Conservation (phyloP, 2,888 invertebrate species). For the Limnephilus auricula region DNA sequence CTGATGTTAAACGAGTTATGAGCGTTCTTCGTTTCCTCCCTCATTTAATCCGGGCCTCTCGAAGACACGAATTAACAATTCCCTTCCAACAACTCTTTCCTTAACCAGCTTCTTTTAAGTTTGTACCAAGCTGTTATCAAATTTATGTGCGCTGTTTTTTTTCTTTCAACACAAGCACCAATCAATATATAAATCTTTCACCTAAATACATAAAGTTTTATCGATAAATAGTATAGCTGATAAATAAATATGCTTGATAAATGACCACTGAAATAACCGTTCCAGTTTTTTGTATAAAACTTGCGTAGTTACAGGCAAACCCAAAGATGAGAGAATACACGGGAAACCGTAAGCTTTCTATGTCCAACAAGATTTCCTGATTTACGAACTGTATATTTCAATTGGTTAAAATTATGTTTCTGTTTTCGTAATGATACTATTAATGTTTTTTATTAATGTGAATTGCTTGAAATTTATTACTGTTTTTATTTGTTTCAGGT, state of each 20-base stretch:
- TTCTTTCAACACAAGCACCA: not conserved
- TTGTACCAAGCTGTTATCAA: not conserved
- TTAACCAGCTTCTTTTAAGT: not conserved
- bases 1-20: not conserved
- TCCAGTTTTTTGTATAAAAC: not conserved
- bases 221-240: not conserved
- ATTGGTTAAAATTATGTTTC: not conserved
- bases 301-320: not conserved
- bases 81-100: not conserved
- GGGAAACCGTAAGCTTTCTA: not conserved
- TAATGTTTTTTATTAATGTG: not conserved
- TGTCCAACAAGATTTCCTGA: not conserved
- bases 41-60: not conserved
- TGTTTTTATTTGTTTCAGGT: not conserved
- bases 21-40: not conserved
- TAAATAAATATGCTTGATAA: not conserved
- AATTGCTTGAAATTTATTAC: not conserved
- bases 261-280: not conserved
- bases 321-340: no score
- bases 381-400: not conserved
- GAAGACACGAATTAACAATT: not conserved
- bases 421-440: not conserved
- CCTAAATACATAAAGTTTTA: not conserved
- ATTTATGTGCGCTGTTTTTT: not conserved
- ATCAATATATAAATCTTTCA: not conserved